phyloP scores from a whole-genome alignment of 2,888 invertebrate species.

The Pseudococcus jackbeardsleyi region DNA sequence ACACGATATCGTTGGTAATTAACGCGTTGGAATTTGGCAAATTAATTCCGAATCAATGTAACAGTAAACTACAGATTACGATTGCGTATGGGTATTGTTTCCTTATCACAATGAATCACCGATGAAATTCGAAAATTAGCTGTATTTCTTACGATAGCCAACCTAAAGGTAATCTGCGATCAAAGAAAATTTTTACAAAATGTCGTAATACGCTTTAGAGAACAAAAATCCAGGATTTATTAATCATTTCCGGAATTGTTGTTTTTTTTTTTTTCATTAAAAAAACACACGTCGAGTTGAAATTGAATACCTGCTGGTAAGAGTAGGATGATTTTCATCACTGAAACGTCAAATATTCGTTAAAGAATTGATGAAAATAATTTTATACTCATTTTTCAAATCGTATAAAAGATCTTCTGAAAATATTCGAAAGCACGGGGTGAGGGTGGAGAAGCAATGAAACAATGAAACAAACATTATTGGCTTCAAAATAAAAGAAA shows the following conservation, averaged over 20 bases:
- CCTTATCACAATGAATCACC: conserved; percentile 19
- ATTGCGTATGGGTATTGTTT: background rate
- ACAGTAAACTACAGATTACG: background rate
- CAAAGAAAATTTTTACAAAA: conserved; percentile 22
- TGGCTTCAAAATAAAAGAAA: too few species aligned
- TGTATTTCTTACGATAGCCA: background rate
- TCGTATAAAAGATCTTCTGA: too few species aligned
- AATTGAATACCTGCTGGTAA: background rate
- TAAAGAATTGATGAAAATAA: background rate
- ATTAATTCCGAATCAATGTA: background rate
- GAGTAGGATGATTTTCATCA: background rate
- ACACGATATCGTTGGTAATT: conserved; percentile 11
- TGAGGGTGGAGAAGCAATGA: too few species aligned
- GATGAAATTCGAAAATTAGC: conserved; percentile 8
- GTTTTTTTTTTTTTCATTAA: background rate
- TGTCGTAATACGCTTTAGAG: background rate
- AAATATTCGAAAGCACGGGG: too few species aligned
- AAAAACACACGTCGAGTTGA: background rate
- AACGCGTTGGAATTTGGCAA: background rate
- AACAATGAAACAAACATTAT: too few species aligned
- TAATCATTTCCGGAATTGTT: conserved; percentile 39
- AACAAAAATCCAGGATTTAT: background rate
- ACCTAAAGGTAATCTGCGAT: background rate
- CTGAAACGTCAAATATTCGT: background rate
- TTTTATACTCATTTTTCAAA: background rate